phyloP scores from a whole-genome alignment of 2,113 vertebrate species.

The Lagenorhynchus albirostris region DNA sequence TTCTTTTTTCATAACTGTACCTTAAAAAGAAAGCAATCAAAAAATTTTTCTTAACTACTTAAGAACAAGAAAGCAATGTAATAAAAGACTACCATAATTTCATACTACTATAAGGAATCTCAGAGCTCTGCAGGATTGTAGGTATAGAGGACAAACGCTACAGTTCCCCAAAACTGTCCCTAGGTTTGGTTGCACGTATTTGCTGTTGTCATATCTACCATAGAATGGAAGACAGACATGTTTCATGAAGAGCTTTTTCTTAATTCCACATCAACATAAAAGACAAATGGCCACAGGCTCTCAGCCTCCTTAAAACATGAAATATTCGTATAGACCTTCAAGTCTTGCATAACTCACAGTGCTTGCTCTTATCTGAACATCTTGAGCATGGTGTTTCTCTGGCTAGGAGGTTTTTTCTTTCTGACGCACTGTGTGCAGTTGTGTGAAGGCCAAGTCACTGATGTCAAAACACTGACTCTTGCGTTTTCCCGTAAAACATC shows the following conservation, averaged over 20 bases:
- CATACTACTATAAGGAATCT: not conserved
- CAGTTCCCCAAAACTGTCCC: not conserved
- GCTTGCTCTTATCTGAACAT: conserved; percentile 1
- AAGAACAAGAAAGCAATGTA: not conserved
- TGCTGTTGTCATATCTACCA: not conserved
- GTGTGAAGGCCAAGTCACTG: not conserved
- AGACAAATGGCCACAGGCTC: not conserved
- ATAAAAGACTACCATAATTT: not conserved
- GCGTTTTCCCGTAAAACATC: not conserved
- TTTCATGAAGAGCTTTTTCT: not conserved
- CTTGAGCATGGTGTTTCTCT: not conserved
- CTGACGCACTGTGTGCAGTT: not conserved
- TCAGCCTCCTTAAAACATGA: not conserved
- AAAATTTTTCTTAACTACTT: not conserved
- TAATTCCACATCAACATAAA: not conserved
- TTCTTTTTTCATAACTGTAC: not conserved
- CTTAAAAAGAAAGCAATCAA: not conserved
- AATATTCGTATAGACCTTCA: not conserved
- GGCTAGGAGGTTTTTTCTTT: not conserved
- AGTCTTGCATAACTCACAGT: not conserved
- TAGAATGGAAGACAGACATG: fast-evolving
- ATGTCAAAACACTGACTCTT: conserved; percentile 33
- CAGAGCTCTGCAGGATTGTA: not conserved
- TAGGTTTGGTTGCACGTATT: not conserved
- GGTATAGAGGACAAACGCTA: not conserved